Percentiles rank a stretch among this genome's conserved stretches.
phyloP scores from a whole-genome alignment of 2,113 vertebrate species.

The Myotis lucifugus region DNA sequence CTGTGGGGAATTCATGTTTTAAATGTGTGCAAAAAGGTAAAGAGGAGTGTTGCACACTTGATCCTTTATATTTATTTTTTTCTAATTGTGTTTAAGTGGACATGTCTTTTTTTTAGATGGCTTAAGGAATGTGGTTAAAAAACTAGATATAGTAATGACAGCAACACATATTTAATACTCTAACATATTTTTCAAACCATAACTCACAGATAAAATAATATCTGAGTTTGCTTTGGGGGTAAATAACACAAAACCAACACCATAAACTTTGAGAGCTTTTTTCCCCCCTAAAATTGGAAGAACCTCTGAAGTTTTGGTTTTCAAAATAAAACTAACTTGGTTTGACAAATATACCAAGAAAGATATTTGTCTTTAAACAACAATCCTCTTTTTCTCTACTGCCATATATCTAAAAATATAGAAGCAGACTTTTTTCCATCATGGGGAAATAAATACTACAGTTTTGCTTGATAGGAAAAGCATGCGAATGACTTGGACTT shows the following conservation, averaged over 20 bases:
- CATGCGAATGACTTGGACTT: neutral
- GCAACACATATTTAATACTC: neutral
- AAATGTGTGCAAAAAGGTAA: neutral
- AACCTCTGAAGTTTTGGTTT: neutral
- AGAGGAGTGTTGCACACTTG: neutral
- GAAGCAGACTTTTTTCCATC: neutral
- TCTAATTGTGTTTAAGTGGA: neutral
- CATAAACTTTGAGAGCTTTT: neutral
- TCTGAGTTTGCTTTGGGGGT: neutral
- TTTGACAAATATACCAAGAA: neutral
- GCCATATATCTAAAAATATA: neutral
- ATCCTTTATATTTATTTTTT: neutral
- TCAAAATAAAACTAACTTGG: neutral
- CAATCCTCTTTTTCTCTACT: neutral
- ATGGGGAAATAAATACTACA: neutral
- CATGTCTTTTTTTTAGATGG: neutral
- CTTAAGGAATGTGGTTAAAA: neutral
- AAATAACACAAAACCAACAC: neutral
- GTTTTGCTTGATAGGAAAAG: neutral
- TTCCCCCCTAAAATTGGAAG: neutral
- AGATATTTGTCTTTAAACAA: neutral
- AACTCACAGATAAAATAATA: neutral
- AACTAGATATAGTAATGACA: neutral
- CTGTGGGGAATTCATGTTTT: neutral
- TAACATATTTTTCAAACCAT: neutral